These are phyloP conservation scores for Rotaria magnacalcarata DNA, from an alignment of 2,888 invertebrate genomes.

Conservation along the genomic window DNA sequence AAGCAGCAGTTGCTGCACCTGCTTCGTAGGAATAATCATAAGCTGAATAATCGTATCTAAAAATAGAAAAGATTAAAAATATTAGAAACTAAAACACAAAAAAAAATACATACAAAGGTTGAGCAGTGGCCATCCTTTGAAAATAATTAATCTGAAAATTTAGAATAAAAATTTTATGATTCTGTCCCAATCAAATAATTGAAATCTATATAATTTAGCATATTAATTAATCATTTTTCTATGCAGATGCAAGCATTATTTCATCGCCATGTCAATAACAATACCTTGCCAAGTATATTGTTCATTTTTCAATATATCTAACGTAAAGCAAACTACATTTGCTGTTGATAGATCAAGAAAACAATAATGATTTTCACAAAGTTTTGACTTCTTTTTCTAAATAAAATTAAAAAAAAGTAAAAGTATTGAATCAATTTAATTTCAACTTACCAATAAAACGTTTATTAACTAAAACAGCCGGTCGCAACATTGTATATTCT, in stretches of 20 bases:
- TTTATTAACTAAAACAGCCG: slow-evolving; percentile 50
- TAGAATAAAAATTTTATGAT: too few relatives aligned
- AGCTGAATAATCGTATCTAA: neutral
- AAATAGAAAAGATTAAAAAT: neutral
- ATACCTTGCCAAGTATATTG: slow-evolving; percentile 38
- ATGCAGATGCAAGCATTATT: too few relatives aligned
- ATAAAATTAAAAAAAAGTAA: slow-evolving; percentile 44
- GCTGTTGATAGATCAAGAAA: slow-evolving; percentile 48
- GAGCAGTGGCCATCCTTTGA: neutral
- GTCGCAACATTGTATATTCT: slow-evolving; percentile 53
- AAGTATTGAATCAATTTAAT: neutral
- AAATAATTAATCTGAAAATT: neutral
- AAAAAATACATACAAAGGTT: neutral
- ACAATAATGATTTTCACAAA: slow-evolving; percentile 36
- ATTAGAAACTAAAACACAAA: neutral
- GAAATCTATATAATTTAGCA: too few relatives aligned
- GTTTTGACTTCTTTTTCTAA: slow-evolving; percentile 39
- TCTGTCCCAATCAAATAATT: neutral
- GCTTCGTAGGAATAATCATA: slow-evolving; percentile 1
- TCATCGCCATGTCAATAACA: slow-evolving; percentile 26
- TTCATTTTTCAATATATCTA: slow-evolving; percentile 47
- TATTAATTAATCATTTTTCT: too few relatives aligned
- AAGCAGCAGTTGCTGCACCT: neutral
- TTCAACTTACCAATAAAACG: slow-evolving; percentile 45
- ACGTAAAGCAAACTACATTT: slow-evolving; percentile 54